Conservation (phyloP, 2,113 vertebrate species). For the Amphilophus citrinellus region DNA sequence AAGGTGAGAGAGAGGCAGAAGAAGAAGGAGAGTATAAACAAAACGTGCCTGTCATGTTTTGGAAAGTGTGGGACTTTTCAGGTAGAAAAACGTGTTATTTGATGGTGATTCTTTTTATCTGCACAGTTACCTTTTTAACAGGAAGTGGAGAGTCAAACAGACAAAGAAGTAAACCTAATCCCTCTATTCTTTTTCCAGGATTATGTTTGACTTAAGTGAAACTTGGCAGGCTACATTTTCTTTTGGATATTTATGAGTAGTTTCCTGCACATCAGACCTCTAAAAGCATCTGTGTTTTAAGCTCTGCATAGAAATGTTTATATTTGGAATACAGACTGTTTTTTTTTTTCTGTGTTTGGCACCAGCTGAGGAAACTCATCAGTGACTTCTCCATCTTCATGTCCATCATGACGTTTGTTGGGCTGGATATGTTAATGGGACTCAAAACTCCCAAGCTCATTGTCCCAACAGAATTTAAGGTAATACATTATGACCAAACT, state of each 20-base stretch:
- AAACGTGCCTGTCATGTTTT: background rate
- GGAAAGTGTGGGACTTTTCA: background rate
- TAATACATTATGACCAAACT: slow-evolving; percentile 41
- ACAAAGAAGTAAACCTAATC: background rate
- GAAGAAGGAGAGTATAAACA: background rate
- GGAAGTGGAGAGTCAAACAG: background rate
- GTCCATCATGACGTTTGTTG: slow-evolving; percentile 94
- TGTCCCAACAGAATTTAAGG: slow-evolving; percentile 90
- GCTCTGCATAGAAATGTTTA: background rate
- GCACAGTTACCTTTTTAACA: background rate
- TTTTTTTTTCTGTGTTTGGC: slow-evolving; percentile 8
- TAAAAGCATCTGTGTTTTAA: background rate
- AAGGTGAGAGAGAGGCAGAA: background rate
- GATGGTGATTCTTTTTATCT: background rate
- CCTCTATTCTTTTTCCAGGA: background rate
- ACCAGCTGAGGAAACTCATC: slow-evolving; percentile 92
- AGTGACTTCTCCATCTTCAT: slow-evolving; percentile 97
- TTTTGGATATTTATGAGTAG: slow-evolving; percentile 6
- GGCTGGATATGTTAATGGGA: slow-evolving; percentile 89
- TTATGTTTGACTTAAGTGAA: background rate
- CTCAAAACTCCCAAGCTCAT: slow-evolving; percentile 94
- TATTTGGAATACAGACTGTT: background rate
- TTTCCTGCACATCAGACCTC: background rate
- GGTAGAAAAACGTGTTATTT: background rate
- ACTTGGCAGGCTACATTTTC: background rate